Base-by-base conservation (phyloP, 2,888 invertebrate species). In the Lysandra coridon region DNA sequence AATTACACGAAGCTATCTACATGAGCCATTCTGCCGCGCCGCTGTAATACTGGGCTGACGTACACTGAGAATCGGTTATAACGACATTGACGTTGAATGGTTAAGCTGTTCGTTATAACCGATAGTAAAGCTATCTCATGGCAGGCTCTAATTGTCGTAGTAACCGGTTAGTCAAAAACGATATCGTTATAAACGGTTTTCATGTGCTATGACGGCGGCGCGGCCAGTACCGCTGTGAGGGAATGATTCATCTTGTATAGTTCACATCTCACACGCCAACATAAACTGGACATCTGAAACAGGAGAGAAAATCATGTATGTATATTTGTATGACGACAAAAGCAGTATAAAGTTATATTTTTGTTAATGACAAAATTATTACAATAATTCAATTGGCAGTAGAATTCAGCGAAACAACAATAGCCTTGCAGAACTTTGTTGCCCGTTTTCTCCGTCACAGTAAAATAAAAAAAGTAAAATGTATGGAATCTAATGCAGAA, bases 1-100 rank as follows among this genome's bases (percentile, higher is more conserved):
- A 92, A 92, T 93, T 92, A 93, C 92, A 93, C 92, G 90, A 93
- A 94, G 94, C 94, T 94, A 94, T 94, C 94, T 94, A 94, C 94
- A 94, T 90, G 94, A 94, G 93, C 93, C 92, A 89, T 89, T 88
- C 88, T 86, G 87, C 33, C 69, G 69, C 85, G 87, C 88, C 87
- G 88, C 86, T 87, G 82, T 83, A 83, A 84, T 84, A 85, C 83
- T 84, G 85, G 82, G 82, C 80, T 79, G 81, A 79, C 79, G 64
- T 30, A 10, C 62, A 62, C n/a, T 7, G 62, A 62, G 4, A n/a
- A 62, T 62, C n/a, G 5, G 62, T 62, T 62, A 62, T 62, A 62
- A 62, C 62, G 62, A 62, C 62, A 62, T 62, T 7, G 23, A 62
- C 23, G 23, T 17, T 4, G 17, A 4, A 4, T 62, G 23, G 62